Base-by-base conservation (phyloP, 2,888 invertebrate genomes). In the Tenthredo mesomela region DNA sequence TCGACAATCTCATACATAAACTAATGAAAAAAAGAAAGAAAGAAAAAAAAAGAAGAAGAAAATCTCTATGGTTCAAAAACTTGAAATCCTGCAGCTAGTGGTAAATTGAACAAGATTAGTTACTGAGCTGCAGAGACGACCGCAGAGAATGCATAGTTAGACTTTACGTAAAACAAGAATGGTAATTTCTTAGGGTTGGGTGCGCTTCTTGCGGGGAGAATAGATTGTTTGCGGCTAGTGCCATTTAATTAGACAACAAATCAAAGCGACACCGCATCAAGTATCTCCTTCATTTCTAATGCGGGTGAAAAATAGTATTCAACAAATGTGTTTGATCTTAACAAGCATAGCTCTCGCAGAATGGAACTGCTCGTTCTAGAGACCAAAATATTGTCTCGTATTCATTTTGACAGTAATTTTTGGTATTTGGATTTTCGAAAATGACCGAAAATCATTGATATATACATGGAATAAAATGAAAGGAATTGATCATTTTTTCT, bases 181-280 rank as follows among this genome's bases (percentile, higher is more conserved):
- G n/a, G 18, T 54, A 6, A 54, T 54, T 54, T n/a, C 54, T 54
- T n/a, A 54, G 18, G 54, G n/a, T 7, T 54, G 54, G 18, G n/a
- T 54, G 54, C 54, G 54, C 54, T 54, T 54, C 54, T 54, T 54
- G n/a, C 71, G 43, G n/a, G 40, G 40, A 47, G 18, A 47, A 82
- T 67, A 67, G 37, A 67, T 67, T 29, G 65, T 82, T 61, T 82
- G 82, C 67, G 67, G 82, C 67, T 9, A 82, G 82, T 82, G 82
- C 67, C 50, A 40, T 82, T 82, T 82, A 82, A 82, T 82, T 82
- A 82, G 82, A 50, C 70, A 82, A 82, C 82, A 82, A 82, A 82
- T 82, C 82, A 25, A 54, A 47, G 47, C 47, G 65, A 40, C 82
- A 67, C 77, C 78, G 58, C 58, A n/a, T 78, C 61, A 78, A 78